These are phyloP conservation scores for Ceyx erithaca DNA, from an alignment of 2,797 vertebrate genomes.

Conservation along the genomic window DNA sequence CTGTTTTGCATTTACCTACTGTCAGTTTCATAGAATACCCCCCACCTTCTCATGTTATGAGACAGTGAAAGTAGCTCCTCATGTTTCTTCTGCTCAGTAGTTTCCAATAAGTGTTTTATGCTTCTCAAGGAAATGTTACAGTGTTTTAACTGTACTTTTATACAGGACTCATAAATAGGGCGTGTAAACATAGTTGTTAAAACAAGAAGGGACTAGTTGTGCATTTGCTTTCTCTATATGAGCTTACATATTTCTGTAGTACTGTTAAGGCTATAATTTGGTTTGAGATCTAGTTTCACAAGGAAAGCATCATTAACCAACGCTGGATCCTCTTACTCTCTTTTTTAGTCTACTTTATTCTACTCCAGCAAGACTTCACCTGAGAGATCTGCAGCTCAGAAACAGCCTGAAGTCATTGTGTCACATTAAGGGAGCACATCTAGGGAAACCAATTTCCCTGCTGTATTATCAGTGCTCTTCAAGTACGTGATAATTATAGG, in stretches of 20 bases:
- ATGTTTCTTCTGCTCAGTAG: slow-evolving; percentile 16
- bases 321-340: slow-evolving; percentile 17
- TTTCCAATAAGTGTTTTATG: slow-evolving; percentile 11
- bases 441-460: slow-evolving; percentile 46
- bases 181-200: background rate
- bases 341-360: slow-evolving; percentile 40
- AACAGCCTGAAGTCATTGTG: slow-evolving; percentile 69
- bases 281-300: slow-evolving; percentile 44
- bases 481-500: slow-evolving; percentile 62
- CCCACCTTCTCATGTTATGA: slow-evolving; percentile 25
- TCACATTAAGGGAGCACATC: slow-evolving; percentile 42
- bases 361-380: slow-evolving; percentile 65
- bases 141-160: background rate
- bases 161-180: background rate
- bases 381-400: slow-evolving; percentile 39
- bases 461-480: slow-evolving; percentile 53
- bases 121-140: slow-evolving; percentile 33
- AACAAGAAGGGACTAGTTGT: background rate
- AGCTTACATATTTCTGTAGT: background rate
- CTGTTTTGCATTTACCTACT: slow-evolving; percentile 42
- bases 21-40: slow-evolving; percentile 21
- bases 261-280: background rate
- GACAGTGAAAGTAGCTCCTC: slow-evolving; percentile 35
- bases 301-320: slow-evolving; percentile 50
- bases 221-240: background rate